phyloP scores from a whole-genome alignment of 2,113 vertebrate genomes.

The Trogon melanurus region DNA sequence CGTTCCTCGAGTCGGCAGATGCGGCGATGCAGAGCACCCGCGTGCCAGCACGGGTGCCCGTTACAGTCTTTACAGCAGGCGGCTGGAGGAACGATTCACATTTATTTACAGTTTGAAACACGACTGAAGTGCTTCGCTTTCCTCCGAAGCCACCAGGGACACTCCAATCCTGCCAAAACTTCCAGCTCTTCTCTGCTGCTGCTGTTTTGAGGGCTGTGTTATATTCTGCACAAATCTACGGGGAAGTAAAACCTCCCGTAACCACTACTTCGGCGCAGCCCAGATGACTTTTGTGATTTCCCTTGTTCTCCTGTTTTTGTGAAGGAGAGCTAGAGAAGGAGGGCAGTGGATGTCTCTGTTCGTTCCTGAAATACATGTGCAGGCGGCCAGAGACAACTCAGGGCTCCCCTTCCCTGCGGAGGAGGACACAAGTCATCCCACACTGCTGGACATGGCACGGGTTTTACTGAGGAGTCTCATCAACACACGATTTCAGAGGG shows the following conservation, averaged over 20 bases:
- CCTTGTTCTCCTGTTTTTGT: background rate
- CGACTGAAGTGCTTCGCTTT: background rate
- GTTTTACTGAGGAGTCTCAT: background rate
- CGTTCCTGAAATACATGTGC: background rate
- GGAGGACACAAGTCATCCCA: background rate
- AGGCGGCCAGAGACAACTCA: background rate
- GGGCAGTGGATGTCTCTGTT: background rate
- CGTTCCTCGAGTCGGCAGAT: background rate
- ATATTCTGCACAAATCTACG: background rate
- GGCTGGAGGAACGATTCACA: rapidly evolving
- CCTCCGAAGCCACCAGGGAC: background rate
- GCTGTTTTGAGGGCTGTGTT: background rate
- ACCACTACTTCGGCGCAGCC: background rate
- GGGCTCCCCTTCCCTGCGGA: background rate
- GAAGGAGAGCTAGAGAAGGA: background rate
- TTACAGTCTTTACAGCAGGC: background rate
- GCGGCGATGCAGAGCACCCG: background rate
- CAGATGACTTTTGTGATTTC: background rate
- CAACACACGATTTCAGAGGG: background rate
- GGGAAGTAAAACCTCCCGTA: background rate
- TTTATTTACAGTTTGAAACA: background rate
- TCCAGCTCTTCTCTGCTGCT: background rate
- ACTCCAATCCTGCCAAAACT: background rate
- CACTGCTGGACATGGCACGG: background rate
- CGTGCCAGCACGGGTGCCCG: rapidly evolving